Evolutionary conservation across 2,113 vertebrate genomes (phyloP), one percentile per base, ranked within the genome.

Genomic region (Mirounga angustirostris): DNA sequence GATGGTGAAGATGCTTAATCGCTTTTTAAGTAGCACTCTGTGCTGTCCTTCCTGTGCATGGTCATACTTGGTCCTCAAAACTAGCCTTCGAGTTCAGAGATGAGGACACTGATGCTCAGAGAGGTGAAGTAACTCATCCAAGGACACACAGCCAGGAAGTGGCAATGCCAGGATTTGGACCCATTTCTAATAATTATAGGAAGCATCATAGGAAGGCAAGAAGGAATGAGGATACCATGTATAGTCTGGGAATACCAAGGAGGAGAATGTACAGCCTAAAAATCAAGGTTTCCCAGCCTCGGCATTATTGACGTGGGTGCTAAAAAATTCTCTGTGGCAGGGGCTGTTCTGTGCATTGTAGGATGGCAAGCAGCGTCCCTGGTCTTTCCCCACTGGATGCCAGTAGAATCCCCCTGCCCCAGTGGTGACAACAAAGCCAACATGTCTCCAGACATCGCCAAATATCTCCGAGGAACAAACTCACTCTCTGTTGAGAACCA

Each of bases 241-340:
- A n/a, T 0, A 6, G 5, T 13, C 28, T 3, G 26, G 22, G 30
- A 22, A 30, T 0, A 6, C 12, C 50, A 28, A 15, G 5, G 56
- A 52, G 24, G 43, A 24, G 19, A 16, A 7, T 0, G 0, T 1
- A 5, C 18, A 28, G 2, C n/a, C 36, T 2, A 28, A 12, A 89
- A 22, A 74, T 15, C 56, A 16, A n/a, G 7, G 7, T 16, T 56
- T 40, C 74, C 50, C 59, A 43, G 0, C 18, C 50, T 80, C 0
- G 0, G 65, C 43, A 4, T 61, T 0, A 1, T 2, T 14, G 73
- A 7, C 0, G 2, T 6, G 9, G 24, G 7, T 15, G 2, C 30
- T 1, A n/a, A 61, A 11, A 1, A 5, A 4, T 3, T 21, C 40
- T 67, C n/a, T 4, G 19, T 2, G 1, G 5, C 0, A 9, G 28